phyloP scores from a whole-genome alignment of 1,140 invertebrate genomes.

The Listronotus oregonensis region DNA sequence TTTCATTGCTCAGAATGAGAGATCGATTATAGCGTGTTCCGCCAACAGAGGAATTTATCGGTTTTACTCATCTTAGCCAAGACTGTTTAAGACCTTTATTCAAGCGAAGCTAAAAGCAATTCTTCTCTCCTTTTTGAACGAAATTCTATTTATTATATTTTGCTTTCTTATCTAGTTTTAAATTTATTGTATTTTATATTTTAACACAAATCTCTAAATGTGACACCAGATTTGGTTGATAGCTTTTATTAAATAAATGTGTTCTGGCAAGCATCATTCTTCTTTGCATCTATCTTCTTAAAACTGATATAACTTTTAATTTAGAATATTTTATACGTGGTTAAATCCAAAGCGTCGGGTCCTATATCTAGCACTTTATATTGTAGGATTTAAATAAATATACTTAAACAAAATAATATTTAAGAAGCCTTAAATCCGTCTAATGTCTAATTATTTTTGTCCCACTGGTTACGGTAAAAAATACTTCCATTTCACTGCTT shows the following conservation, averaged over 20 bases:
- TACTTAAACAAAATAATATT: too few species aligned
- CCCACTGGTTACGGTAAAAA: too few species aligned
- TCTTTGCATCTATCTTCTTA: too few species aligned
- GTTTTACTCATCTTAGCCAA: conserved; percentile 38
- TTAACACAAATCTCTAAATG: conserved; percentile 5
- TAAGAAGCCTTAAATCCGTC: too few species aligned
- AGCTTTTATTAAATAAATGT: neutral
- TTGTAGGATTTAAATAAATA: too few species aligned
- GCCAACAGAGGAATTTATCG: conserved; percentile 38
- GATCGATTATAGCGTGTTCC: conserved; percentile 39
- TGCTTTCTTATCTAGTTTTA: conserved; percentile 2
- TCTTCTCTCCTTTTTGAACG: conserved; percentile 10
- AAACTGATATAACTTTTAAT: too few species aligned
- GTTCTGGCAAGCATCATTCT: neutral
- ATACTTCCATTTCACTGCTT: too few species aligned
- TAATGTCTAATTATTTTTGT: too few species aligned
- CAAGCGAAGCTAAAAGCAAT: conserved; percentile 24
- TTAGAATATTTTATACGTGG: too few species aligned
- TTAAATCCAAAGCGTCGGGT: too few species aligned
- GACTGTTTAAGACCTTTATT: conserved; percentile 26
- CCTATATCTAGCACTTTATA: too few species aligned
- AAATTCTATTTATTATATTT: conserved; percentile 26
- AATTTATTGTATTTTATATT: conserved; percentile 2
- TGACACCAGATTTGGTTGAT: neutral
- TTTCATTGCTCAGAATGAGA: conserved; percentile 36